A percentile compares a stretch with the other conserved stretches of the same genome.
phyloP scores from a whole-genome alignment of 2,888 invertebrate genomes.

The Lasioglossum leucozonium region DNA sequence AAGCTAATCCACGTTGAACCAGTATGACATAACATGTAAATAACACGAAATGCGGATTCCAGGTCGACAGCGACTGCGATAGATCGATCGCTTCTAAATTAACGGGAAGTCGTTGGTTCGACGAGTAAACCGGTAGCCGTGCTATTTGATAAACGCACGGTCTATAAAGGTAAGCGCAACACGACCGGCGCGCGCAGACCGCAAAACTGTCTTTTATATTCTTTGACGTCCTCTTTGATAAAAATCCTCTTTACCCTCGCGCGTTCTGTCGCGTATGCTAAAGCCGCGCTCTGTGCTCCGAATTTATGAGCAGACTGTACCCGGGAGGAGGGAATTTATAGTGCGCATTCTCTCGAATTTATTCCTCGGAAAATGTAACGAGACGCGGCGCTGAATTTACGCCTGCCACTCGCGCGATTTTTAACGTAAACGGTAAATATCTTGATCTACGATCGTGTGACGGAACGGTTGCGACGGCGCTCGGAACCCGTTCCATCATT shows the following conservation, averaged over 20 bases:
- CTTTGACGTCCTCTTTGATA: conserved; percentile 61
- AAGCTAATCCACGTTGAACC: not conserved
- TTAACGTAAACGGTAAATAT: conserved; percentile 56
- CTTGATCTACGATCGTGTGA: conserved; percentile 42
- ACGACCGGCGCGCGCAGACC: not conserved
- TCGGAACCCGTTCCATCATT: conserved; percentile 31
- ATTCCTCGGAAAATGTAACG: conserved; percentile 65
- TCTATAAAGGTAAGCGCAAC: not conserved
- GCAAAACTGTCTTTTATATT: conserved; percentile 51
- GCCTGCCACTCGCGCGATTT: conserved; percentile 47
- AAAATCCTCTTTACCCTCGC: conserved; percentile 58
- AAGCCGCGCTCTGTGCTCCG: conserved; percentile 54
- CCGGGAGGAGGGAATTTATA: conserved; percentile 62
- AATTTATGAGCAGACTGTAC: conserved; percentile 61
- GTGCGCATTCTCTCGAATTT: conserved; percentile 63
- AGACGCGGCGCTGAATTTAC: conserved; percentile 58
- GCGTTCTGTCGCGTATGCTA: conserved; percentile 59
- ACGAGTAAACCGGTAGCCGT: conserved; percentile 14
- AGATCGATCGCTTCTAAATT: not conserved
- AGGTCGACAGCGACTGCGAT: not conserved
- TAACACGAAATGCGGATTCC: not conserved
- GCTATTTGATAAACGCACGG: conserved; percentile 33
- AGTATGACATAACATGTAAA: not conserved
- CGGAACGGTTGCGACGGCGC: conserved; percentile 14
- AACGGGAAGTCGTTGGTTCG: conserved; percentile 29